phyloP scores from a whole-genome alignment of 2,113 vertebrate species.

The Varanus komodoensis region DNA sequence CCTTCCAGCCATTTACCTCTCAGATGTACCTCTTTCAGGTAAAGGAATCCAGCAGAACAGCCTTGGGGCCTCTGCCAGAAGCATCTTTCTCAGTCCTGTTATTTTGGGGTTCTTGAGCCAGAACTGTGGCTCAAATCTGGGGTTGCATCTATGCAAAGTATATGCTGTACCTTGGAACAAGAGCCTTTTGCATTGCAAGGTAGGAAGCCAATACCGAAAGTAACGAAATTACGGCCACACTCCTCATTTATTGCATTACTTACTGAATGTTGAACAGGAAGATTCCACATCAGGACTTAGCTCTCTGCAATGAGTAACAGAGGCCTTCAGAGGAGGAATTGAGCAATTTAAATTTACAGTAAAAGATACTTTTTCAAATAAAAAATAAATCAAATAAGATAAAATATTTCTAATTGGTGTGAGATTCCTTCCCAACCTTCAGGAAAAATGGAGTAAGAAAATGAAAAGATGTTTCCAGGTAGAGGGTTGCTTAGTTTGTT shows the following conservation, averaged over 20 bases:
- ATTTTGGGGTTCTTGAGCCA: not conserved
- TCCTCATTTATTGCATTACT: not conserved
- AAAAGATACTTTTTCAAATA: not conserved
- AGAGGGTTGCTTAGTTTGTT: not conserved
- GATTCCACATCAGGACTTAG: not conserved
- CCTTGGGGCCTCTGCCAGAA: not conserved
- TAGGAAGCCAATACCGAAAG: not conserved
- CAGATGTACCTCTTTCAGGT: fast-evolving
- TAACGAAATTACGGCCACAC: not conserved
- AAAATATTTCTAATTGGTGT: not conserved
- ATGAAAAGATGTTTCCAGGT: conserved; percentile 7
- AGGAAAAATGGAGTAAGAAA: not conserved
- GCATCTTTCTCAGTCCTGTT: not conserved
- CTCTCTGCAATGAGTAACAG: not conserved
- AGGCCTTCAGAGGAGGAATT: not conserved
- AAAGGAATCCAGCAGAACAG: not conserved
- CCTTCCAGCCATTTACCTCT: fast-evolving
- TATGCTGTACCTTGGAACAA: not conserved
- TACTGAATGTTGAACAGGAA: not conserved
- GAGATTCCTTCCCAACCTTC: fast-evolving
- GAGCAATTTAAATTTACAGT: not conserved
- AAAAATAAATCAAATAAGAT: not conserved
- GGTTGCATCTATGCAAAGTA: not conserved
- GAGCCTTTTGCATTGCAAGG: not conserved
- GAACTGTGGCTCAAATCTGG: not conserved